phyloP scores from a whole-genome alignment of 1,140 invertebrate species.

The Artemia franciscana region DNA sequence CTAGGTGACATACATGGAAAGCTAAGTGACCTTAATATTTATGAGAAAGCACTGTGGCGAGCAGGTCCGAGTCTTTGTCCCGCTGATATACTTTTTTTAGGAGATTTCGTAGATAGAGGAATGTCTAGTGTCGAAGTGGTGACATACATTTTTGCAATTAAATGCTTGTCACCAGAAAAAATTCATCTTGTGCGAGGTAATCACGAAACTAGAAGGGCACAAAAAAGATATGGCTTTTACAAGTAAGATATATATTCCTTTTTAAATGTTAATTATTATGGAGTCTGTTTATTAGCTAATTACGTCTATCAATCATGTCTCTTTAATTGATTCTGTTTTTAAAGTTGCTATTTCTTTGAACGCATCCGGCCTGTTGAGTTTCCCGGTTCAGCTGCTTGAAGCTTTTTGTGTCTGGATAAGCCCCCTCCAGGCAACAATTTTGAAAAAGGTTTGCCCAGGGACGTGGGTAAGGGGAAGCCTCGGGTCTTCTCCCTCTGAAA shows the following conservation, averaged over 20 bases:
- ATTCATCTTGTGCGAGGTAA: conserved; percentile 34
- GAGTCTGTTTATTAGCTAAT: too few species aligned
- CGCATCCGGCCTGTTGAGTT: too few species aligned
- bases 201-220: conserved; percentile 36
- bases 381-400: too few species aligned
- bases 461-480: too few species aligned
- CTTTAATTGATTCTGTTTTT: too few species aligned
- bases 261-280: too few species aligned
- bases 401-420: too few species aligned
- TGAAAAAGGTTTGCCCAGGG: too few species aligned
- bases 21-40: conserved; percentile 30
- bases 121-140: conserved; percentile 33
- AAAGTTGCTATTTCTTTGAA: too few species aligned
- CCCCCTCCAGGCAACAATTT: too few species aligned
- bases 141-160: conserved; percentile 36
- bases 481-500: too few species aligned
- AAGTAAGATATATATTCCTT: conserved; percentile 23
- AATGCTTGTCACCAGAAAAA: conserved; percentile 32
- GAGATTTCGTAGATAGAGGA: conserved; percentile 40
- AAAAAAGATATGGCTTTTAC: conserved; percentile 43
- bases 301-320: too few species aligned
- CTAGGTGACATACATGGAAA: conserved; percentile 35
- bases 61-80: conserved; percentile 30
- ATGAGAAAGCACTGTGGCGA: conserved; percentile 34
- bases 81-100: conserved; percentile 33